phyloP scores from a whole-genome alignment of 2,888 invertebrate genomes.

The Drosophila nigricruria region DNA sequence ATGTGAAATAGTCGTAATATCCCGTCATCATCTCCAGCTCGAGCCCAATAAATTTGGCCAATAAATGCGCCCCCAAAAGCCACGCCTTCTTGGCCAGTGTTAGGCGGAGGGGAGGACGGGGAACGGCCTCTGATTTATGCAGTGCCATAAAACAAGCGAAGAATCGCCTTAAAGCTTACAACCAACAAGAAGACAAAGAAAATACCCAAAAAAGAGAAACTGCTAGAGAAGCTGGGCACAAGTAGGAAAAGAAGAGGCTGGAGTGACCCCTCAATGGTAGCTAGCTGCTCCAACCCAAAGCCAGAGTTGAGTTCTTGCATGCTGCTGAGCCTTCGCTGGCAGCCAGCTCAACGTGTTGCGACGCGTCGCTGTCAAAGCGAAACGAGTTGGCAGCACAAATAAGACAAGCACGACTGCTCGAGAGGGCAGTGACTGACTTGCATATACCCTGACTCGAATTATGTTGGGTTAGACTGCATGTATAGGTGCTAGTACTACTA shows the following conservation, averaged over 20 bases:
- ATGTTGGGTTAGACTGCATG: neutral
- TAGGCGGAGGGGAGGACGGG: neutral
- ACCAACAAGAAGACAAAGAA: neutral
- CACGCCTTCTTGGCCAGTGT: conserved; percentile 33
- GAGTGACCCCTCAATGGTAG: neutral
- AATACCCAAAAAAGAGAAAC: neutral
- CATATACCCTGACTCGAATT: neutral
- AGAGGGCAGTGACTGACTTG: neutral
- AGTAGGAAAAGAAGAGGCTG: neutral
- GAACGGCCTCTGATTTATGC: conserved; percentile 64
- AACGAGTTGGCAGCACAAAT: conserved; percentile 43
- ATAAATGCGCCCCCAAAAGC: conserved; percentile 48
- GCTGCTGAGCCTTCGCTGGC: conserved; percentile 17
- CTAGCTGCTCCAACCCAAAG: neutral
- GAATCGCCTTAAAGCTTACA: conserved; percentile 24
- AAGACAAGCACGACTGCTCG: neutral
- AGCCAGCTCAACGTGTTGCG: conserved; percentile 41
- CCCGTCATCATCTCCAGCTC: conserved; percentile 48
- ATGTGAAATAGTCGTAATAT: conserved; percentile 58
- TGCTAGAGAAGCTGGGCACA: neutral
- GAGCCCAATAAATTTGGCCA: conserved; percentile 53
- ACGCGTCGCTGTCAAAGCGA: conserved; percentile 44
- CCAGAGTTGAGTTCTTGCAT: neutral
- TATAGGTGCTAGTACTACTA: too few species aligned
- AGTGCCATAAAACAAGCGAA: conserved; percentile 53